Evolutionary conservation across 1,140 invertebrate species (phyloP), one percentile per base, ranked within the genome.

Genomic region (Nasonia vitripennis): DNA sequence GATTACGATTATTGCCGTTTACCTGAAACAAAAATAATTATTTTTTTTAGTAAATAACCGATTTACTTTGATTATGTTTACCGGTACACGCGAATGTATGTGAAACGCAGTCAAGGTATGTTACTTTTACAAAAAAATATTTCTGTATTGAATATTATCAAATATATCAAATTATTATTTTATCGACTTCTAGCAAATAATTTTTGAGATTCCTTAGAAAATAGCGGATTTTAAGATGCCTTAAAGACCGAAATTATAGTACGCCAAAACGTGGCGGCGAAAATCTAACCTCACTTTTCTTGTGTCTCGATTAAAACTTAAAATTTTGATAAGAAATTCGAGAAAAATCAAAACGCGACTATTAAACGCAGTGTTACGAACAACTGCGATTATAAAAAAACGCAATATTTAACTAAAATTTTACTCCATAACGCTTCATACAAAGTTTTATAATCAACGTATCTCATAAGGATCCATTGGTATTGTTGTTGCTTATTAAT

Each of bases 401-500:
- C 20, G 17, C 17, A n/a, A 62, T n/a, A n/a, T 41, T 82, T 31
- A 62, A 20, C 17, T n/a, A 6, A 62, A 20, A 55, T 62, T 62
- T 62, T 62, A 62, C 55, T 41, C 62, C 67, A 20, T 41, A 55
- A 45, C 83, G 11, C 45, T 86, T 92, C 91, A 92, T 93, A 89
- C 0, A 75, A 85, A 82, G 83, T 67, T 86, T 89, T 89, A 12
- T 89, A 90, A 93, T 93, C 92, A 93, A 23, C 45, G 37, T 62
- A 77, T 87, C 86, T 93, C 91, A 93, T 93, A 91, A 93, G 91
- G 91, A 93, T 92, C 91, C 91, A 93, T 92, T 93, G 92, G 91
- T 88, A 89, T 86, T 86, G 85, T 85, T 37, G 62, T 87, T 85
- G 23, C 79, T 14, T 81, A 88, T n/a, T 92, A 93, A 93, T 92